These are phyloP conservation scores for Teleogryllus oceanicus DNA, from an alignment of 2,888 invertebrate species.

Conservation along the genomic window DNA sequence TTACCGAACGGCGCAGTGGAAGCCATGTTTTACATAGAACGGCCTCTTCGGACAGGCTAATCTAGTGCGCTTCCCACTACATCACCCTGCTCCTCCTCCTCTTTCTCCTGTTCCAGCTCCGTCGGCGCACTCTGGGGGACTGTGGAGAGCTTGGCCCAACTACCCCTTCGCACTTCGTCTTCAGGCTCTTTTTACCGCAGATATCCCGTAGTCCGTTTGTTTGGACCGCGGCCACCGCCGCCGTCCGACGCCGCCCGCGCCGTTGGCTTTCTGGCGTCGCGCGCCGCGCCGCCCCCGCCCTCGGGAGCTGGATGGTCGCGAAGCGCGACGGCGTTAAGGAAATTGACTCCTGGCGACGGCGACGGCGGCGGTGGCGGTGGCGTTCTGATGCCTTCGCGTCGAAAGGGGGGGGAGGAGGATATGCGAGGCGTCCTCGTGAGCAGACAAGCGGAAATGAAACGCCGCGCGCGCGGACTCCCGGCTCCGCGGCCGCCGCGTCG, in stretches of 20 bases:
- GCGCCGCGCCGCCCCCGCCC: background rate
- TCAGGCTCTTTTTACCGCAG: conserved; percentile 8
- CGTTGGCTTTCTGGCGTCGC: background rate
- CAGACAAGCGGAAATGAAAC: background rate
- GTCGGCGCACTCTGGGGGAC: background rate
- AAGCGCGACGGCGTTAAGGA: background rate
- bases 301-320: background rate
- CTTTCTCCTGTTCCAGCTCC: background rate
- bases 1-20: conserved; percentile 1
- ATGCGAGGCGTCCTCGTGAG: background rate
- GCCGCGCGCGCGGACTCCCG: background rate
- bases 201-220: background rate
- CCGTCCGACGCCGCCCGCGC: background rate
- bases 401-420: background rate
- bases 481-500: too few species aligned
- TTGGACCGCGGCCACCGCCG: background rate
- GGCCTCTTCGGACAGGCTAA: conserved; percentile 3
- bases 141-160: too few species aligned
- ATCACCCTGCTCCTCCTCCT: background rate
- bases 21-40: conserved; percentile 18
- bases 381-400: background rate
- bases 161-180: background rate
- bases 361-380: background rate
- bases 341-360: background rate
- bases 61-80: background rate